A percentile compares a stretch with the other conserved stretches of the same genome.
Evolutionary conservation across 2,113 vertebrate genomes (phyloP).

Genomic region (Siniperca chuatsi): DNA sequence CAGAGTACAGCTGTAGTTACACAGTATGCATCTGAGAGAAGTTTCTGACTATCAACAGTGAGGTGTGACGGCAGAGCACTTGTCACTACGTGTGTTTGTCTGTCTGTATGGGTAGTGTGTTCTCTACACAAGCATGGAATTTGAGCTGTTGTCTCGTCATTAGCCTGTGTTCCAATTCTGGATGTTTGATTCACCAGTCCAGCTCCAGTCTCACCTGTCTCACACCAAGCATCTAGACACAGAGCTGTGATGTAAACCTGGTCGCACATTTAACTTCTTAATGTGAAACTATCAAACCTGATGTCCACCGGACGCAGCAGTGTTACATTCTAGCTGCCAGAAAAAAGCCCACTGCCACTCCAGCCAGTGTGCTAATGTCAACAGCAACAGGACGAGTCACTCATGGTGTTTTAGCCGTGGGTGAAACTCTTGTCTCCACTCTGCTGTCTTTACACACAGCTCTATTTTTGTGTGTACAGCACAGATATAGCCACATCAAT

Average conservation of each 20-base stretch:
- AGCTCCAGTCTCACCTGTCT: too few species aligned
- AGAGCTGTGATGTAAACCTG: not conserved
- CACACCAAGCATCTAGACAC: not conserved
- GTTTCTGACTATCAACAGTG: not conserved
- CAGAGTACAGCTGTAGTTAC: not conserved
- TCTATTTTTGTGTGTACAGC: too few species aligned
- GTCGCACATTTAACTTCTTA: not conserved
- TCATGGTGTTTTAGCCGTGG: not conserved
- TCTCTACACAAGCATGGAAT: not conserved
- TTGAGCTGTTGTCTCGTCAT: not conserved
- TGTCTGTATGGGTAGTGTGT: not conserved
- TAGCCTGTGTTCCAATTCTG: not conserved
- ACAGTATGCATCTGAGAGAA: not conserved
- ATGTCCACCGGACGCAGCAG: too few species aligned
- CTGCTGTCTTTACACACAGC: not conserved
- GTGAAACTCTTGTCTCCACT: too few species aligned
- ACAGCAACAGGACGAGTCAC: not conserved
- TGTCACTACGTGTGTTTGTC: not conserved
- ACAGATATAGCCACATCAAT: too few species aligned
- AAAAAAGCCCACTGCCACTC: not conserved
- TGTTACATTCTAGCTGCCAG: too few species aligned
- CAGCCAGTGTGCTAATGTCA: not conserved
- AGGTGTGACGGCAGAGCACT: slow-evolving; percentile 1
- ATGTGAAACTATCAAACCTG: too few species aligned
- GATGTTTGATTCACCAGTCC: not conserved